phyloP scores from a whole-genome alignment of 2,113 vertebrate genomes.

The Pontoporia blainvillei region DNA sequence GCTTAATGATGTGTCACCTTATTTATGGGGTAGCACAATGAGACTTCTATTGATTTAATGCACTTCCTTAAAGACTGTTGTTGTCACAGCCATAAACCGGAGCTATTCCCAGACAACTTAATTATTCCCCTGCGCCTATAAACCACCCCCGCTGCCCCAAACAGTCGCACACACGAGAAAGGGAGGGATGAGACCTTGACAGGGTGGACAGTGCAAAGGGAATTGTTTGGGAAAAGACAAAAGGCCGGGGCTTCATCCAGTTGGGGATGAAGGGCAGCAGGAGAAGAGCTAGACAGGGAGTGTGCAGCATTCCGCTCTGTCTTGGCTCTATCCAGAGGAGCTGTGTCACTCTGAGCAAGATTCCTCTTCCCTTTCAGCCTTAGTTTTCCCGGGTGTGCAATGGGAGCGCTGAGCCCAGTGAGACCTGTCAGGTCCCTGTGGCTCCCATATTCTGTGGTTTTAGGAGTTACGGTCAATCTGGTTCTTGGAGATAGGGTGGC shows the following conservation, averaged over 20 bases:
- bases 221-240: not conserved
- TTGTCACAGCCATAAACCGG: constrained; percentile 83
- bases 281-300: accelerated
- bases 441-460: not conserved
- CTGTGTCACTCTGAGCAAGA: not conserved
- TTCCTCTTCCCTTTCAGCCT: not conserved
- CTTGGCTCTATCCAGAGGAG: not conserved
- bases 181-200: not conserved
- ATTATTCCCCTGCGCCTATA: constrained; percentile 78
- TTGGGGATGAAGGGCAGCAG: accelerated
- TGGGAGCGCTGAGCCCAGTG: accelerated
- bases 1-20: constrained; percentile 86
- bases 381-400: not conserved
- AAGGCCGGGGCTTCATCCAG: not conserved
- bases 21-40: constrained; percentile 82
- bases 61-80: constrained; percentile 84
- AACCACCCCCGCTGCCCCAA: constrained; percentile 18
- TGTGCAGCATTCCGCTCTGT: accelerated
- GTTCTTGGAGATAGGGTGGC: not conserved
- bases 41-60: constrained; percentile 85
- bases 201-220: not conserved
- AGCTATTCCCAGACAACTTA: constrained; percentile 80
- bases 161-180: accelerated
- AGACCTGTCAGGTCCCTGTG: not conserved
- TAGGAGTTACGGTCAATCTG: not conserved